Base-by-base conservation (phyloP, 2,888 invertebrate species). In the Erebia aethiops region DNA sequence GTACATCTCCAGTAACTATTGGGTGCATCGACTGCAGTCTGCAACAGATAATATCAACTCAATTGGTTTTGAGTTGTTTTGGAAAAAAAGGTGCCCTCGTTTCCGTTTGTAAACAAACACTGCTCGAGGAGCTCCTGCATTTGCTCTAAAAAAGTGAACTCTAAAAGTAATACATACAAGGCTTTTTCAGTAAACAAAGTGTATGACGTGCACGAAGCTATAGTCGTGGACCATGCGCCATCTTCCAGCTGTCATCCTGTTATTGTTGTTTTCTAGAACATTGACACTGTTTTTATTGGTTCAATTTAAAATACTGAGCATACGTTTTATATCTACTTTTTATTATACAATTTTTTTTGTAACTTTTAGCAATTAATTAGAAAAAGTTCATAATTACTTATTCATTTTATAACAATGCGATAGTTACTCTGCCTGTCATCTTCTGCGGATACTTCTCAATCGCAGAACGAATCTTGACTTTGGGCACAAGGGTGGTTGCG, bases 51-150 rank as follows among this genome's bases (percentile, higher is more conserved):
- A 43, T 70, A 71, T 70, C 70, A 76, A 90, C 88, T 88, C 85
- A 90, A 90, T 81, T 84, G 89, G 90, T 91, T 91, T 91, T 89
- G 88, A 52, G 60, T 67, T 7, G 85, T 90, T 88, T 91, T 87
- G 85, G 86, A 89, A 90, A 87, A 85, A 85, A 87, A 86, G 85
- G 83, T 87, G 88, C 82, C 88, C 88, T 82, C 87, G 83, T 86
- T 88, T 86, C 79, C 81, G 78, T 82, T 81, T 81, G 87, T 88
- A 89, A 90, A 67, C 49, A 67, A 67, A 67, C 58, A 58, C 57
- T 54, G 52, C 49, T 35, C 51, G 51, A 67, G 49, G 52, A 60
- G 41, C 49, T 46, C 21, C 51, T 52, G 61, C 52, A 41, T 68
- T 51, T 16, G 2, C 2, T 18, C 35, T 51, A 49, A 14, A n/a